Conservation (phyloP, 1,140 invertebrate genomes). For the Temnothorax longispinosus region DNA sequence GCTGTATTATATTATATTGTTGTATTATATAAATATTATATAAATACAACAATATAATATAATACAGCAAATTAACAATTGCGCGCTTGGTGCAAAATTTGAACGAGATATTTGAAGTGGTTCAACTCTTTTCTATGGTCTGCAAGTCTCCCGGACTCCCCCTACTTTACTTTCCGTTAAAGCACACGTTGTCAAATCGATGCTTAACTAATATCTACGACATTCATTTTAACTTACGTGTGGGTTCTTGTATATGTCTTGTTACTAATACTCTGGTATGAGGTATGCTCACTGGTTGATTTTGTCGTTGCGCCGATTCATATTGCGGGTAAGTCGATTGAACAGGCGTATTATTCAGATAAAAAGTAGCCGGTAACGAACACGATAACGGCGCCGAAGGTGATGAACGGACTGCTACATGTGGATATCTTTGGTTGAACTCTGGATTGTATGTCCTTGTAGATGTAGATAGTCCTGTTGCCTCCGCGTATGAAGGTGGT, state of each 20-base stretch:
- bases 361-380: not conserved
- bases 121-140: too few relatives aligned
- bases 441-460: not conserved
- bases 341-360: not conserved
- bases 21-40: too few relatives aligned
- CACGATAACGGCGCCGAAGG: not conserved
- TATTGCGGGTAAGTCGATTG: not conserved
- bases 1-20: too few relatives aligned
- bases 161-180: not conserved
- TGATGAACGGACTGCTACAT: not conserved
- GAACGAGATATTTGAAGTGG: too few relatives aligned
- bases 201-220: not conserved
- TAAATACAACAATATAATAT: too few relatives aligned
- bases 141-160: too few relatives aligned
- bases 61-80: too few relatives aligned
- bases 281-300: not conserved
- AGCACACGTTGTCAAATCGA: not conserved
- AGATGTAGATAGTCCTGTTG: not conserved
- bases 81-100: too few relatives aligned
- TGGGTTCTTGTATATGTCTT: too few relatives aligned
- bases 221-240: not conserved
- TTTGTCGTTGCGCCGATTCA: not conserved
- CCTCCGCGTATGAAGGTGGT: conserved; percentile 46
- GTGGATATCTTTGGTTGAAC: not conserved
- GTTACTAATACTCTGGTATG: too few relatives aligned